Base-by-base conservation (phyloP, 2,888 invertebrate species). In the Neoascia interrupta region DNA sequence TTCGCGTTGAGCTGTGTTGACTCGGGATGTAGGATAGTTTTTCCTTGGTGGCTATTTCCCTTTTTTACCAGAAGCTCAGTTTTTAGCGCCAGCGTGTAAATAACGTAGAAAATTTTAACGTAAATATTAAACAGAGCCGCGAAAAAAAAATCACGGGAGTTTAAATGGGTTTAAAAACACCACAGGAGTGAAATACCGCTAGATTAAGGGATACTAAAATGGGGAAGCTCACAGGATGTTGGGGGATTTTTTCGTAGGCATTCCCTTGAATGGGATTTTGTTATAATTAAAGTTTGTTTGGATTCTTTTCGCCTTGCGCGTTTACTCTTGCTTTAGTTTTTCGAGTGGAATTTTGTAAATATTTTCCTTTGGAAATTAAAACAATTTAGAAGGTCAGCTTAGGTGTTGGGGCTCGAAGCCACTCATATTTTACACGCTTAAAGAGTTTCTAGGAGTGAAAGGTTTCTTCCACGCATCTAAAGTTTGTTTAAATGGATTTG, bases 171-270 rank as follows among this genome's bases (percentile, higher is more conserved):
- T 72, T 72, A 58, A 53, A 54, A 76, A 76, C 45, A 72, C 76
- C 72, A 45, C 58, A 72, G 76, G 64, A 60, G 58, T 75, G 49
- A 58, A 76, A 72, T 47, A 53, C 64, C 39, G 39, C 53, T 64
- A 72, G 76, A 72, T 76, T 72, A 72, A 72, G 34, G 76, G 72
- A 72, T 64, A 64, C 72, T 76, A 76, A 76, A 76, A 72, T 53
- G 72, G 39, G 53, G 28, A 56, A 63, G 26, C 45, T 58, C 56
- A 13, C 39, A 13, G 56, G 56, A 36, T 58, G 49, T 43, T 69
- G 28, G 21, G 15, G 21, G 28, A n/a, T 47, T 49, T 63, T 63
- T 51, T 47, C 61, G 28, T 21, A 34, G 16, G 23, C 19, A 15
- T 54, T 54, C 23, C 18, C 34, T 36, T 39, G 36, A 47, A 36